Conservation (phyloP, 2,797 vertebrate species). For the Enteromius afrohamiltoni region DNA sequence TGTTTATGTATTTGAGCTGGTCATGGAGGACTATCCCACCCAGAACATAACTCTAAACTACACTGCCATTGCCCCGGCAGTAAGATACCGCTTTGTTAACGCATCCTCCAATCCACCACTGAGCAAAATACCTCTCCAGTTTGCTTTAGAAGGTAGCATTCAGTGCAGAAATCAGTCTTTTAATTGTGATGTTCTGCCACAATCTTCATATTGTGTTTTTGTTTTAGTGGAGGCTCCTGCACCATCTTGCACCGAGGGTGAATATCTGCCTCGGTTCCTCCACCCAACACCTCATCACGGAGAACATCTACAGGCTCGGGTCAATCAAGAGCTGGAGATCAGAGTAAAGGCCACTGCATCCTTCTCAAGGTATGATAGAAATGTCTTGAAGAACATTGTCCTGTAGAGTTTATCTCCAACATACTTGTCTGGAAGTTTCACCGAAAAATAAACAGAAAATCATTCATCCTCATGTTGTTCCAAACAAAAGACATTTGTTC, state of each 20-base stretch:
- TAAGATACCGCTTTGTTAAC: neutral
- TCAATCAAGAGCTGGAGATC: too few relatives aligned
- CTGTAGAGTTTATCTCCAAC: too few relatives aligned
- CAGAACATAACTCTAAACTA: constrained; percentile 47
- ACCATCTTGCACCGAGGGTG: constrained; percentile 20
- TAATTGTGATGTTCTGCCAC: neutral
- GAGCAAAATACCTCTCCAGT: constrained; percentile 45
- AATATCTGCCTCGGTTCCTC: constrained; percentile 34
- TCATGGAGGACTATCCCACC: constrained; percentile 63
- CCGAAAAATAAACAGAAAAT: too few relatives aligned
- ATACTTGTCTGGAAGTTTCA: too few relatives aligned
- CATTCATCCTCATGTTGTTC: too few relatives aligned
- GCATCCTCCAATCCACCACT: neutral
- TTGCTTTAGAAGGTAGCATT: constrained; percentile 18
- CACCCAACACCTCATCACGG: constrained; percentile 29
- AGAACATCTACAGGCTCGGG: constrained; percentile 14
- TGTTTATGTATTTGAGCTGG: constrained; percentile 50
- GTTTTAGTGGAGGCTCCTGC: constrained; percentile 27
- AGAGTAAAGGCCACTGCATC: too few relatives aligned
- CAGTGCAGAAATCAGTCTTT: neutral
- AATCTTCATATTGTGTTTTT: neutral
- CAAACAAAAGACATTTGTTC: too few relatives aligned
- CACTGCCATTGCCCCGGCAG: constrained; percentile 32
- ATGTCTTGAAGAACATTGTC: too few relatives aligned
- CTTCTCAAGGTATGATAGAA: too few relatives aligned